A percentile compares a stretch with the other conserved stretches of the same genome.
phyloP scores from a whole-genome alignment of 1,140 invertebrate genomes.

The Fopius arisanus region DNA sequence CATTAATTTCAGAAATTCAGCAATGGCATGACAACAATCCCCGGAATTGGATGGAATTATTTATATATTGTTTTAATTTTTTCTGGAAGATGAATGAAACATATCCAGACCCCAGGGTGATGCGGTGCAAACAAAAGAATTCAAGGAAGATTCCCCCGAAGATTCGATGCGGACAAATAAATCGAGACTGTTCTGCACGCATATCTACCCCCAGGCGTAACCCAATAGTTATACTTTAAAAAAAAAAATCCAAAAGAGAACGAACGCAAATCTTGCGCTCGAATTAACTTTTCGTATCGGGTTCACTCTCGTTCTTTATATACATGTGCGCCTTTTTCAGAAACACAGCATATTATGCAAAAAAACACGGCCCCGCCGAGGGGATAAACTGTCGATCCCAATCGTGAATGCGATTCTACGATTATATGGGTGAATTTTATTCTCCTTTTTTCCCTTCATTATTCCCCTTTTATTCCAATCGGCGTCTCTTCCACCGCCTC shows the following conservation, averaged over 20 bases:
- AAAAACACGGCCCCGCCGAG: neutral
- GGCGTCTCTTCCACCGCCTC: too few relatives aligned
- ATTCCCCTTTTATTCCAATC: neutral
- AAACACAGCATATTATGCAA: constrained; percentile 8
- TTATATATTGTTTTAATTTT: too few relatives aligned
- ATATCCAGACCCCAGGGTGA: neutral
- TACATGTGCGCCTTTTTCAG: neutral
- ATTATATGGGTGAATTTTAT: constrained; percentile 1
- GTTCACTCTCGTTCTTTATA: constrained; percentile 9
- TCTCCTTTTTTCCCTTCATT: neutral
- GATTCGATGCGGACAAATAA: constrained; percentile 23
- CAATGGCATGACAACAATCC: too few relatives aligned
- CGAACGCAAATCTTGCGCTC: constrained; percentile 4
- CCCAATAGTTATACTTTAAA: constrained; percentile 25
- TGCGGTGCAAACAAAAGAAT: constrained; percentile 3
- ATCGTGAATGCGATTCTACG: constrained; percentile 13
- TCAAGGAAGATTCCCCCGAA: neutral
- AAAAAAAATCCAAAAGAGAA: neutral
- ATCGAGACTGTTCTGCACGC: constrained; percentile 15
- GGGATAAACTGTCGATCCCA: neutral
- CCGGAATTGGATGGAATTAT: too few relatives aligned
- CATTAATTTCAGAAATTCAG: too few relatives aligned
- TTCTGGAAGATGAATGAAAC: too few relatives aligned
- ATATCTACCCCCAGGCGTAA: constrained; percentile 26
- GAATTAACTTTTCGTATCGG: constrained; percentile 27